Conservation (phyloP, 2,888 invertebrate genomes). For the Diarsia brunnea region DNA sequence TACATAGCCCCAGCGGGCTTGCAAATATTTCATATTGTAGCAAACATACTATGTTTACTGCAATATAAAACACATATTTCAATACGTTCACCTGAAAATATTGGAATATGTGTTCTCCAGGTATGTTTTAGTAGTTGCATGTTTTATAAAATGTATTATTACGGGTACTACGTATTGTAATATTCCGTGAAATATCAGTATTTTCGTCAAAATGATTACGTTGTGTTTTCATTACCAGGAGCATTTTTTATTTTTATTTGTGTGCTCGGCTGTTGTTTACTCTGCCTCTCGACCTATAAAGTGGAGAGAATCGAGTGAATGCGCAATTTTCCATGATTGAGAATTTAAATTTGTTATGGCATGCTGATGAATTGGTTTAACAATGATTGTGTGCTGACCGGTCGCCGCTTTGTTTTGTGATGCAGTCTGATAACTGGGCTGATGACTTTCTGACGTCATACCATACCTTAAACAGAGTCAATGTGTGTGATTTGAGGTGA, state of each 20-base stretch:
- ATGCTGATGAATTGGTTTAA: slow-evolving; percentile 80
- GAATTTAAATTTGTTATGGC: slow-evolving; percentile 79
- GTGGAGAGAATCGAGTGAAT: slow-evolving; percentile 75
- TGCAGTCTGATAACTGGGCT: slow-evolving; percentile 23
- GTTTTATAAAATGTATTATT: slow-evolving; percentile 27
- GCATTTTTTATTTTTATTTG: slow-evolving; percentile 73
- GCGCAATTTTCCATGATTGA: slow-evolving; percentile 83
- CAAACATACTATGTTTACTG: slow-evolving; percentile 49
- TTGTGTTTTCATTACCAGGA: slow-evolving; percentile 72
- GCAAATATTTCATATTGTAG: slow-evolving; percentile 59
- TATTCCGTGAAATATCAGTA: slow-evolving; percentile 29
- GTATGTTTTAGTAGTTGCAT: slow-evolving; percentile 41
- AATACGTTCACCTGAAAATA: slow-evolving; percentile 58
- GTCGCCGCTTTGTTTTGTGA: slow-evolving; percentile 36
- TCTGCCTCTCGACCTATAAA: slow-evolving; percentile 74
- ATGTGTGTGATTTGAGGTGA: not conserved
- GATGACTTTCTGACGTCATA: slow-evolving; percentile 6
- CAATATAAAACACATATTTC: slow-evolving; percentile 59
- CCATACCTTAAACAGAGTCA: not conserved
- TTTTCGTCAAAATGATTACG: slow-evolving; percentile 69
- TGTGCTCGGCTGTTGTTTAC: slow-evolving; percentile 75
- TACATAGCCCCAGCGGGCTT: slow-evolving; percentile 12
- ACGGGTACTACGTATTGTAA: slow-evolving; percentile 10
- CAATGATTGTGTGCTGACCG: slow-evolving; percentile 68
- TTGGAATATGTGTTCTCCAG: slow-evolving; percentile 36